Conservation (phyloP, 35 echinoderm and acorn worm genomes). For the Diadema setosum region DNA sequence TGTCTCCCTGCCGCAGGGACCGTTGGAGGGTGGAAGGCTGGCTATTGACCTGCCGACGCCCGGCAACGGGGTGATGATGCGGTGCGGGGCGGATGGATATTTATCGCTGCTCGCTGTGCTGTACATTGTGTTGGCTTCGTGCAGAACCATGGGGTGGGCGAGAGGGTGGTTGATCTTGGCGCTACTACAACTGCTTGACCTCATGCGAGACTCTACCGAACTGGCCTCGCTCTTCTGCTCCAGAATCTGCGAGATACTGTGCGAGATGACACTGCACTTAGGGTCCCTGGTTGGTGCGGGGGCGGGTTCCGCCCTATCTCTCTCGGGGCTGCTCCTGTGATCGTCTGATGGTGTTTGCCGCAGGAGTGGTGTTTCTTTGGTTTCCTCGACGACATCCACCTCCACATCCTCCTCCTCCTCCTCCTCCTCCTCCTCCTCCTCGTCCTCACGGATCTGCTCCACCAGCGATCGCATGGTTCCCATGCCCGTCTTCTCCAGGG, state of each 20-base stretch:
- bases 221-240: not conserved
- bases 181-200: not conserved
- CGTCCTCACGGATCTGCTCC: not conserved
- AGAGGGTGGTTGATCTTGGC: not conserved
- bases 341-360: no score
- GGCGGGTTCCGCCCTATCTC: not conserved
- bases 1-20: not conserved
- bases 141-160: not conserved
- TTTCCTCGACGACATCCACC: not conserved
- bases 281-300: not conserved
- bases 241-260: slow-evolving; percentile 2
- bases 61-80: no score
- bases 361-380: not conserved
- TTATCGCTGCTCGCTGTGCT: not conserved
- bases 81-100: not conserved
- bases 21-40: no score
- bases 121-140: not conserved
- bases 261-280: not conserved
- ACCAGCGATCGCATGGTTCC: not conserved
- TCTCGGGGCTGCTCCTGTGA: not conserved
- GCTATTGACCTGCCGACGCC: no score
- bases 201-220: not conserved
- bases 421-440: not conserved
- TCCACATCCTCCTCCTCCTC: not conserved
- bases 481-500: not conserved